A percentile compares a stretch with the other conserved stretches of the same genome.
Conservation (phyloP, 2,113 vertebrate species). For the Onychostoma macrolepis region DNA sequence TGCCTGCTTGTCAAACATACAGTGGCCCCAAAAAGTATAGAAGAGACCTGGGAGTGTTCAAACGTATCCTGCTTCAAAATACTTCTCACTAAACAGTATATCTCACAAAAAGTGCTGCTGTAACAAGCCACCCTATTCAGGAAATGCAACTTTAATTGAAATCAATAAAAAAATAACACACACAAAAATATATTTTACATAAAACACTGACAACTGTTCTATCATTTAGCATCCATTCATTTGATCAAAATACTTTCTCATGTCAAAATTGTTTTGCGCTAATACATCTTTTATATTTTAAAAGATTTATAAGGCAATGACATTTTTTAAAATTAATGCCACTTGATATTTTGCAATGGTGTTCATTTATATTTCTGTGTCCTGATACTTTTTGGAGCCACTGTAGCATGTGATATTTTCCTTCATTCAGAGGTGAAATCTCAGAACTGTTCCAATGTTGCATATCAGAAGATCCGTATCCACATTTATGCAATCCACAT, state of each 20-base stretch:
- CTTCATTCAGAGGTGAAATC: constrained; percentile 9
- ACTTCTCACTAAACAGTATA: background rate
- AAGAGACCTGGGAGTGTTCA: background rate
- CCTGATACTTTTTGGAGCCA: constrained; percentile 13
- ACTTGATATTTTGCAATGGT: background rate
- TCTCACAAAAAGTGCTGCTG: background rate
- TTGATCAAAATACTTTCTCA: background rate
- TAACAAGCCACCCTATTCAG: background rate
- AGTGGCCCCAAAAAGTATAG: constrained; percentile 10
- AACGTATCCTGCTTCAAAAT: background rate
- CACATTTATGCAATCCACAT: constrained; percentile 43
- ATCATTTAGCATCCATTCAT: background rate
- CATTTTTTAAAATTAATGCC: background rate
- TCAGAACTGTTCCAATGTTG: constrained; percentile 4
- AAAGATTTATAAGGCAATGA: too few relatives aligned
- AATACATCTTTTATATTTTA: background rate
- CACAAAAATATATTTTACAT: too few relatives aligned
- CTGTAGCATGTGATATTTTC: constrained; percentile 11
- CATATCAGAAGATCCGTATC: constrained; percentile 45
- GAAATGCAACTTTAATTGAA: background rate
- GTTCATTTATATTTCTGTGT: background rate
- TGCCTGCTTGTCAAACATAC: background rate
- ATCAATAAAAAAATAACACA: background rate
- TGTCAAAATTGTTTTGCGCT: background rate
- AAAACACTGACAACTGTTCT: background rate